Conservation (phyloP, 2,113 vertebrate genomes). For the Hippoglossus stenolepis region DNA sequence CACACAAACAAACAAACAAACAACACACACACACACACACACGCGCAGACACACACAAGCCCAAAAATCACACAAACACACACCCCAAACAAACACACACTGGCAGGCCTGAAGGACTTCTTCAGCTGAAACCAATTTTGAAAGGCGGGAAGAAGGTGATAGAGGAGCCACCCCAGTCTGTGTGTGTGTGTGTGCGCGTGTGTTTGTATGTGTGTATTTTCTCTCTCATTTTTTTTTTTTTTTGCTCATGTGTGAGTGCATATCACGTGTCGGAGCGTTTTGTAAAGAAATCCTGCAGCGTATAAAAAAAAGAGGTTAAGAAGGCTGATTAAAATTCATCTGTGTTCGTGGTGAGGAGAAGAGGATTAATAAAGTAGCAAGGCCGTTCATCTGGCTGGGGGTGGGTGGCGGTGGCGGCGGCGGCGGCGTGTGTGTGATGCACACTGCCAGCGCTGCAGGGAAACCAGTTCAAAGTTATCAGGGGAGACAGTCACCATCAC, state of each 20-base stretch:
- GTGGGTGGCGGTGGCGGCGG: background rate
- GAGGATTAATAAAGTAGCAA: slow-evolving; percentile 82
- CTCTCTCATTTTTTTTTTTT: background rate
- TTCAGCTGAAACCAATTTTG: slow-evolving; percentile 83
- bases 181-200: slow-evolving; percentile 30
- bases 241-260: slow-evolving; percentile 28
- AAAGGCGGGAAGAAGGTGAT: slow-evolving; percentile 69
- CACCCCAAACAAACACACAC: slow-evolving; percentile 41
- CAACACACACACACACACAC: slow-evolving; percentile 34
- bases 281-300: slow-evolving; percentile 78
- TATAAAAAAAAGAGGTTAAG: slow-evolving; percentile 72
- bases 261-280: slow-evolving; percentile 59
- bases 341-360: slow-evolving; percentile 78
- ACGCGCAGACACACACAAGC: slow-evolving; percentile 40
- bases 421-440: slow-evolving; percentile 23
- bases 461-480: slow-evolving; percentile 79
- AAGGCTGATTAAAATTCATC: slow-evolving; percentile 84
- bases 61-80: slow-evolving; percentile 21
- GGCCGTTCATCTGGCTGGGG: slow-evolving; percentile 75
- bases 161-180: slow-evolving; percentile 71
- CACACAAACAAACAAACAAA: slow-evolving; percentile 31
- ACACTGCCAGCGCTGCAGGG: slow-evolving; percentile 66
- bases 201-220: slow-evolving; percentile 25
- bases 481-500: slow-evolving; percentile 73
- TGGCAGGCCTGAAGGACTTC: slow-evolving; percentile 74